phyloP scores from a whole-genome alignment of 1,140 invertebrate genomes.

The Drosophila sturtevanti region DNA sequence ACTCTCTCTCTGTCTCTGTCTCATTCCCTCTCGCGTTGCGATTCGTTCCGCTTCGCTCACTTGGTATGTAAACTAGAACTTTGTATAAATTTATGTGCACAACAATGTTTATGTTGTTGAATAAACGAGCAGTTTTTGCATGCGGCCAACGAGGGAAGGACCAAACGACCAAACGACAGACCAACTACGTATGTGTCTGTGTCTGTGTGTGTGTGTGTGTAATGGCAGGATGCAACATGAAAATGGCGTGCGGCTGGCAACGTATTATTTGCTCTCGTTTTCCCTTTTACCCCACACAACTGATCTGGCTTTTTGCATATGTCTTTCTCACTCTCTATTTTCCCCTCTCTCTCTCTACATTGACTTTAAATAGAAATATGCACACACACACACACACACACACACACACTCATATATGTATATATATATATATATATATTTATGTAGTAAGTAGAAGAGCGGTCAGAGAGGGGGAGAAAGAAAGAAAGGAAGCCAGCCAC shows the following conservation, averaged over 20 bases:
- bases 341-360: slow-evolving; percentile 8
- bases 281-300: slow-evolving; percentile 12
- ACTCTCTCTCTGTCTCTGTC: background rate
- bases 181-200: background rate
- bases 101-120: slow-evolving; percentile 80
- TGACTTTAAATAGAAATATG: slow-evolving; percentile 53
- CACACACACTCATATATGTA: no score
- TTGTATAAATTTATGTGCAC: slow-evolving; percentile 80
- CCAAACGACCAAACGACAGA: background rate
- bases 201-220: slow-evolving; percentile 32
- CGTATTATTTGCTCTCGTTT: slow-evolving; percentile 69
- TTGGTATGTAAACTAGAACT: slow-evolving; percentile 75
- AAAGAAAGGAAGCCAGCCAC: background rate
- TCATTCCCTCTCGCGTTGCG: background rate
- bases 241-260: slow-evolving; percentile 77
- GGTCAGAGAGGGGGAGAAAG: background rate
- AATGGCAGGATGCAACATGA: slow-evolving; percentile 79
- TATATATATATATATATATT: no score
- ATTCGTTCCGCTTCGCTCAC: slow-evolving; percentile 4
- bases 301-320: slow-evolving; percentile 4
- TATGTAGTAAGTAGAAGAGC: no score
- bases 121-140: slow-evolving; percentile 77
- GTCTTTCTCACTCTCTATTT: background rate
- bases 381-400: slow-evolving; percentile 10
- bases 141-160: slow-evolving; percentile 41